Evolutionary conservation across 2,113 vertebrate species (phyloP).

Genomic region (Empidonax alnorum): DNA sequence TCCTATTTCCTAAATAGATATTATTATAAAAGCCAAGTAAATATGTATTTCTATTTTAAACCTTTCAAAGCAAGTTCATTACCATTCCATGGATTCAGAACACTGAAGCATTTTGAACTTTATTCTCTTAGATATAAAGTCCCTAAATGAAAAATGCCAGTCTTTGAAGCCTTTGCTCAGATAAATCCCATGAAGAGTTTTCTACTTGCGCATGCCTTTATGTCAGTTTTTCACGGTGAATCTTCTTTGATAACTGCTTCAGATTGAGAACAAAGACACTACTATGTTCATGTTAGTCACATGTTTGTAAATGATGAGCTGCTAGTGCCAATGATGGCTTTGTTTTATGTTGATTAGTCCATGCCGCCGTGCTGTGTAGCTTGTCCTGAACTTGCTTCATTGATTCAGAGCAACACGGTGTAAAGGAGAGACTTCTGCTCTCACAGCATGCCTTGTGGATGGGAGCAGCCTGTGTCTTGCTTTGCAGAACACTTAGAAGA

Average conservation of each 20-base stretch:
- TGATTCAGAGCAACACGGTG: not conserved
- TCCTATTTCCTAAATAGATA: not conserved
- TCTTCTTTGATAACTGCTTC: slow-evolving; percentile 31
- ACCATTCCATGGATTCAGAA: not conserved
- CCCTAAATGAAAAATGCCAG: not conserved
- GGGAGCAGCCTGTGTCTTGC: not conserved
- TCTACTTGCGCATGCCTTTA: not conserved
- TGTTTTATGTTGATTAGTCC: slow-evolving; percentile 56
- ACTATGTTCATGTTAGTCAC: slow-evolving; percentile 56
- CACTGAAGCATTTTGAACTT: not conserved
- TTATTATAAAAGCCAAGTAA: not conserved
- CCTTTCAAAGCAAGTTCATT: not conserved
- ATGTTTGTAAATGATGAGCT: slow-evolving; percentile 52
- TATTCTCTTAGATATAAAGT: not conserved
- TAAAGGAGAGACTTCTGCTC: not conserved
- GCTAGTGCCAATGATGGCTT: slow-evolving; percentile 33
- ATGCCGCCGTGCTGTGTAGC: not conserved
- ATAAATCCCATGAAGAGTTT: not conserved
- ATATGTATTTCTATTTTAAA: not conserved
- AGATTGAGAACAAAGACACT: slow-evolving; percentile 53
- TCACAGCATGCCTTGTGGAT: rapidly evolving
- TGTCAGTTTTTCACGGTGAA: not conserved
- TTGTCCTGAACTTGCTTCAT: slow-evolving; percentile 47
- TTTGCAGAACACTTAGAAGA: not conserved
- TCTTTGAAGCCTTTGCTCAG: not conserved